Evolutionary conservation across 1,140 invertebrate genomes (phyloP), one percentile per base, ranked within the genome.

Genomic region (Brachionus angularis): DNA sequence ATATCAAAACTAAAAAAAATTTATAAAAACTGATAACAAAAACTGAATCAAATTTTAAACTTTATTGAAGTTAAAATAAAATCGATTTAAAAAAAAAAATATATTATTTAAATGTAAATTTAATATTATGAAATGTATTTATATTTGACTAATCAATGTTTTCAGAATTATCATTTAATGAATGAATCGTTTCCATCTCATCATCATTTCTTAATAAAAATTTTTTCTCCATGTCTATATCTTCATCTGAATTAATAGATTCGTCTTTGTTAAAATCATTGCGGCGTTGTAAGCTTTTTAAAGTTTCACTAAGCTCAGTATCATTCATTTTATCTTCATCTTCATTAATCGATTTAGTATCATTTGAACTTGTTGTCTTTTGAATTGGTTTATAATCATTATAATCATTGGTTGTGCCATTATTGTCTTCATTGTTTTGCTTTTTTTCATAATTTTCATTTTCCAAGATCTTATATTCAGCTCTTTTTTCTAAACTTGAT

Each of bases 291-390:
- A 58, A 33, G 25, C 53, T 58, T 23, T 58, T 58, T 14, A 58
- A 58, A 3, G 53, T 39, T 58, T 58, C 53, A 58, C 21, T 58
- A 18, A 58, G 25, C 2, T 58, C 53, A 58, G 16, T 58, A 23
- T 58, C 53, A 58, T 58, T 58, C 25, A 58, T 39, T 58, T 36
- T 39, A 14, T 58, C 53, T 39, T 58, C 53, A 7, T 58, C 53
- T 12, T 58, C 36, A 5, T 16, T 55, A 1, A 3, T 21, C 34
- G 39, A 58, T 23, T 25, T 7, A 23, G 31, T 3, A 2, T n/a
- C n/a, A n/a, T n/a, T n/a, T n/a, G n/a, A n/a, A n/a, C n/a, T n/a
- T n/a, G n/a, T n/a, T n/a, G n/a, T n/a, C n/a, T n/a, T n/a, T n/a
- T n/a, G n/a, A n/a, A n/a, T n/a, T n/a, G n/a, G n/a, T n/a, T n/a